phyloP scores from a whole-genome alignment of 1,140 invertebrate genomes.

The Drosophila equinoxialis region DNA sequence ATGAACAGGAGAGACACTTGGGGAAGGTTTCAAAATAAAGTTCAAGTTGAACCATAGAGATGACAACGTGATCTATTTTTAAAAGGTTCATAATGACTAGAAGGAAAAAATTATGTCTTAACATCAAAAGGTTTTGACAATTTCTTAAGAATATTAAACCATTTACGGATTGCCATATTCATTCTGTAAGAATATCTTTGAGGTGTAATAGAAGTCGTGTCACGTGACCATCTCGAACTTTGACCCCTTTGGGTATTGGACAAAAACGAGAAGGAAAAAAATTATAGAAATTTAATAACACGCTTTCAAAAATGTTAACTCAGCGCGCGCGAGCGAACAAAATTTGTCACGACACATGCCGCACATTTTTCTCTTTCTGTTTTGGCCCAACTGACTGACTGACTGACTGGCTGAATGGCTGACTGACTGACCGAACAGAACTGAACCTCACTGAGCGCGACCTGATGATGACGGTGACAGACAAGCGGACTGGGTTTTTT shows the following conservation, averaged over 20 bases:
- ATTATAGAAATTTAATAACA: conserved; percentile 74
- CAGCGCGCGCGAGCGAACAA: conserved; percentile 69
- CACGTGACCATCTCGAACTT: conserved; percentile 3
- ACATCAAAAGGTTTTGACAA: too few species aligned
- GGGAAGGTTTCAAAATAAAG: conserved; percentile 28
- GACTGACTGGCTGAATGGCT: not conserved
- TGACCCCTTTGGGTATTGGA: conserved; percentile 8
- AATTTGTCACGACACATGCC: conserved; percentile 81
- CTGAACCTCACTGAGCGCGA: conserved; percentile 2
- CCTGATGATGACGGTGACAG: conserved; percentile 68
- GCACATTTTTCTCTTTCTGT: conserved; percentile 56
- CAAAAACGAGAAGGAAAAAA: not conserved
- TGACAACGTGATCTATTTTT: not conserved
- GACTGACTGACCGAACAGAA: not conserved
- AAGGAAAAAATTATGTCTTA: too few species aligned
- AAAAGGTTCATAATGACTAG: not conserved
- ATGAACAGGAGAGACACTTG: conserved; percentile 32
- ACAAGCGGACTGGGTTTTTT: conserved; percentile 57
- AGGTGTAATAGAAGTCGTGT: not conserved
- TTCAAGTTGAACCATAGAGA: conserved; percentile 19
- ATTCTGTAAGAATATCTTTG: too few species aligned
- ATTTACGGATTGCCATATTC: too few species aligned
- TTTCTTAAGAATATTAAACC: too few species aligned
- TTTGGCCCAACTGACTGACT: conserved; percentile 17
- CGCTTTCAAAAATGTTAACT: conserved; percentile 76